Evolutionary conservation across 1,140 invertebrate species (phyloP).

Genomic region (Charaxes varanes): DNA sequence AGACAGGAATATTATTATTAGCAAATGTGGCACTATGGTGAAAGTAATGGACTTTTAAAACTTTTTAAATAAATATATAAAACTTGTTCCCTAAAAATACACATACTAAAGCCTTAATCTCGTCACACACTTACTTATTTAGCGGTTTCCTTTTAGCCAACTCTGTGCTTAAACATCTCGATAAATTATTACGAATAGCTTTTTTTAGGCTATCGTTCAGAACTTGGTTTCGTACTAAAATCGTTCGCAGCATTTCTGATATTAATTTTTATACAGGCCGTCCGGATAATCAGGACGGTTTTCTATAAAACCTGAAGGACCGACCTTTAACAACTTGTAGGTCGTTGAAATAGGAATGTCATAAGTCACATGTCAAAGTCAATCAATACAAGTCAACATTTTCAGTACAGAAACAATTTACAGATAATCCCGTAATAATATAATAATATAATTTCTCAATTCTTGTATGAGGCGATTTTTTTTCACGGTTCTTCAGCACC

Average conservation of each 20-base stretch:
- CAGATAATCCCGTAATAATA: too few species aligned
- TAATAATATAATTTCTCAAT: too few species aligned
- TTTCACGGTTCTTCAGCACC: too few species aligned
- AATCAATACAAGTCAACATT: too few species aligned
- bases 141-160: conserved; percentile 77
- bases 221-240: conserved; percentile 78
- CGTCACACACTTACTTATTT: conserved; percentile 72
- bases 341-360: conserved; percentile 49
- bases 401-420: too few species aligned
- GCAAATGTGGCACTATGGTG: not conserved
- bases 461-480: too few species aligned
- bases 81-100: not conserved
- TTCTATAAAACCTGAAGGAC: conserved; percentile 42
- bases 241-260: conserved; percentile 78
- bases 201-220: conserved; percentile 76
- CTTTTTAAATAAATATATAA: not conserved
- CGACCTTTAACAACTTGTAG: conserved; percentile 70
- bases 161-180: conserved; percentile 77
- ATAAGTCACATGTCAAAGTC: too few species aligned
- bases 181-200: conserved; percentile 72
- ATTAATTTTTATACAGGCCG: conserved; percentile 42
- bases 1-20: conserved; percentile 7
- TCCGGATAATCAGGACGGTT: conserved; percentile 59
- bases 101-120: not conserved
- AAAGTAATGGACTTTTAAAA: not conserved